These are phyloP conservation scores for Holocentrus rufus DNA, from an alignment of 2,797 vertebrate genomes.

Conservation along the genomic window DNA sequence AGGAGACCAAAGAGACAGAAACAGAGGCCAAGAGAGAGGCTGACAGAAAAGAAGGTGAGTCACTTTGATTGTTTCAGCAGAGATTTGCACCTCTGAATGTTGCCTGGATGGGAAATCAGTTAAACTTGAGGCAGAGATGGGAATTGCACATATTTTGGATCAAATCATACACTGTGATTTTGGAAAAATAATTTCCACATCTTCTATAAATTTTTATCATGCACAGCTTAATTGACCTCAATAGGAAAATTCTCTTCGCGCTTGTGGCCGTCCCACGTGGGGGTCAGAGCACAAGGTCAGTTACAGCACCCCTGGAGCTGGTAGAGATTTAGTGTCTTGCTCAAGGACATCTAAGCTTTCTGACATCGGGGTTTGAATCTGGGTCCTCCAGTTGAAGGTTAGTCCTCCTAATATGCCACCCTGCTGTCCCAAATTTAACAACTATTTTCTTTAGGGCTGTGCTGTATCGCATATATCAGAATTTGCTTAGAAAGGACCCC, in stretches of 20 bases:
- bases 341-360: neutral
- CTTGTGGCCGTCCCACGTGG: neutral
- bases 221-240: neutral
- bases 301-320: neutral
- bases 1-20: constrained; percentile 92
- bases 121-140: neutral
- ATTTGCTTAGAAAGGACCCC: too few relatives aligned
- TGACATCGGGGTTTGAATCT: neutral
- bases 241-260: neutral
- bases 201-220: neutral
- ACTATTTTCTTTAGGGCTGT: too few relatives aligned
- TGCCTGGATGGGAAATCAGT: neutral
- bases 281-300: neutral
- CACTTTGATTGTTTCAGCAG: neutral
- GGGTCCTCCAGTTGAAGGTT: neutral
- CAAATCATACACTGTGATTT: neutral
- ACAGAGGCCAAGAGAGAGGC: constrained; percentile 80
- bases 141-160: neutral
- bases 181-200: neutral
- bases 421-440: neutral
- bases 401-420: neutral
- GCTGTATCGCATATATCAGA: too few relatives aligned
- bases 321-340: neutral
- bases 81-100: neutral
- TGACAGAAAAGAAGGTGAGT: constrained; percentile 79